Base-by-base conservation (phyloP, 2,113 vertebrate genomes). In the Heterochromis multidens region DNA sequence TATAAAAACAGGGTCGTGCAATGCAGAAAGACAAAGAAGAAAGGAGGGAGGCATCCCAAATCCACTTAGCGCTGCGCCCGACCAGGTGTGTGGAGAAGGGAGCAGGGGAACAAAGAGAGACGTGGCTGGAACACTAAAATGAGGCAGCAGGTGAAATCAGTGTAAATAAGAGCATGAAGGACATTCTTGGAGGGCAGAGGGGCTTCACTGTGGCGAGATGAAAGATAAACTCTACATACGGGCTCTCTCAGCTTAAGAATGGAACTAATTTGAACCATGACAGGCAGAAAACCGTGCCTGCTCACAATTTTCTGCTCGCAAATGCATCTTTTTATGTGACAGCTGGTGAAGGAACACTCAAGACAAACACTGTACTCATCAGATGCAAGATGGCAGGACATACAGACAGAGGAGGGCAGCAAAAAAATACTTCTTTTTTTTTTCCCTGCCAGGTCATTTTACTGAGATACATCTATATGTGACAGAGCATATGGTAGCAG, bases 41-140 rank as follows among this genome's bases (percentile, higher is more conserved):
- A 88, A 91, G 80, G 81, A 90, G 80, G 52, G 76, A 84, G 35
- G 83, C 80, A 76, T 89, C 89, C 81, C 43, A 93, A 91, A 95
- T 95, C 92, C 88, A 94, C 87, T 94, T 93, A 93, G 83, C 7
- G 4, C 79, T 62, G 83, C 17, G 19, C 74, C 19, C 25, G 49
- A 88, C 80, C 84, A 90, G 74, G 89, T 91, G 93, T 84, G 89
- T 77, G 65, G 84, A 88, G 84, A 81, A 83, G 59, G 79, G 74
- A 85, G 77, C 12, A 59, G 72, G 83, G 65, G 80, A 70, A 43
- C 65, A 43, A 23, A 43, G 62, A 93, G 77, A 92, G 85, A 95
- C 89, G 93, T 94, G 95, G 88, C 40, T 82, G 70, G 92, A 94
- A 95, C 79, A 88, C 87, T 92, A 95, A 96, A 95, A 78, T 16